A percentile compares a stretch with the other conserved stretches of the same genome.
These are phyloP conservation scores for Paramormyrops kingsleyae DNA, from an alignment of 2,113 vertebrate species.

Conservation along the genomic window DNA sequence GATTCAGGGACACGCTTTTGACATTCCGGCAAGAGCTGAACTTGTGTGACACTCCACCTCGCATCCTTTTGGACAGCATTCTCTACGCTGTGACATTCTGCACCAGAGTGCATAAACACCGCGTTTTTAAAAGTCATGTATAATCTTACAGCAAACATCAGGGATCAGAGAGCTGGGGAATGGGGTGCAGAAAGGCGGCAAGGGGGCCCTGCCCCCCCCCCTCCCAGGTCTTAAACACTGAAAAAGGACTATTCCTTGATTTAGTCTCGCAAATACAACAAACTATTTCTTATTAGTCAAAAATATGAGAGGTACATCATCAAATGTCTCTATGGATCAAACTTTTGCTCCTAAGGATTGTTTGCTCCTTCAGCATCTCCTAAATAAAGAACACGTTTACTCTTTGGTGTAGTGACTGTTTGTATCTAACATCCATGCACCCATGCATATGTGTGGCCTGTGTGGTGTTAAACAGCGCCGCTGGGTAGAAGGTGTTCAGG, in stretches of 20 bases:
- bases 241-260: neutral
- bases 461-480: neutral
- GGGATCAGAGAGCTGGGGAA: neutral
- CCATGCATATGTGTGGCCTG: neutral
- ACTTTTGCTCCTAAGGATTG: no score
- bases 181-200: neutral
- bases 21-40: neutral
- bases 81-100: neutral
- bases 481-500: neutral
- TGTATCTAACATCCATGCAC: neutral
- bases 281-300: neutral
- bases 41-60: neutral
- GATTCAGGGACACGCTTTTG: neutral
- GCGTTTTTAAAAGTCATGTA: neutral
- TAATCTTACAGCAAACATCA: neutral
- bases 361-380: neutral
- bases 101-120: neutral
- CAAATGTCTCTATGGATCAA: neutral
- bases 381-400: neutral
- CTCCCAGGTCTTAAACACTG: neutral
- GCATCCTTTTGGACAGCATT: neutral
- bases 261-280: neutral
- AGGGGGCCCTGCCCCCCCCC: no score
- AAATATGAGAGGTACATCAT: neutral
- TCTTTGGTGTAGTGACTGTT: neutral